Conservation (phyloP, 64 coral and sea anemone genomes). For the Stylophora pistillata region DNA sequence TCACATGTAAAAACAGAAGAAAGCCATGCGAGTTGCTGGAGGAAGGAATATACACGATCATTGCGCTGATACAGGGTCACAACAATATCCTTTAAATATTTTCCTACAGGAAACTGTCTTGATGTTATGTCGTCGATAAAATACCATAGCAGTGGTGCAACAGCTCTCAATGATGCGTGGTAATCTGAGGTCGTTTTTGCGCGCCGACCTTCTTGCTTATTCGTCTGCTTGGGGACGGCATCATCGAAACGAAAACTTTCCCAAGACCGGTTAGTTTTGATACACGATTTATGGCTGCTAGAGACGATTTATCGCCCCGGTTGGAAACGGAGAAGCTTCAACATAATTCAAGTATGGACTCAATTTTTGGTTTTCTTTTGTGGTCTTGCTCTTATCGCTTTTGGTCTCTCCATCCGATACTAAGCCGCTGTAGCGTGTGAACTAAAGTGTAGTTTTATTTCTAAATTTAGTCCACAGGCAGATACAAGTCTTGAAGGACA, state of each 20-base stretch:
- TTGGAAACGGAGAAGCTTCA: conserved; percentile 31
- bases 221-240: neutral
- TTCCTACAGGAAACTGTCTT: conserved; percentile 9
- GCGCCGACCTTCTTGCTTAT: neutral
- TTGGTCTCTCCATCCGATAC: neutral
- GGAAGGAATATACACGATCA: neutral
- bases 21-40: conserved; percentile 16
- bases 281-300: neutral
- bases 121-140: conserved; percentile 24
- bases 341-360: conserved; percentile 12
- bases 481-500: conserved; percentile 77
- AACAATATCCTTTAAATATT: neutral
- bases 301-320: conserved; percentile 8
- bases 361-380: neutral
- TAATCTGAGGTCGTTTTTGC: neutral
- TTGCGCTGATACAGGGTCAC: neutral
- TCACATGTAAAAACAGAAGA: conserved; percentile 40
- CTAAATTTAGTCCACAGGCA: conserved; percentile 71
- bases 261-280: neutral
- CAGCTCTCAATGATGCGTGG: conserved; percentile 25
- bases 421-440: neutral
- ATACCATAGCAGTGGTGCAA: conserved; percentile 1
- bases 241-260: neutral
- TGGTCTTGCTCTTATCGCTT: neutral
- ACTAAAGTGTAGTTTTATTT: neutral